These are phyloP conservation scores for Neocrepidodera transversa DNA, from an alignment of 2,888 invertebrate genomes.

Conservation along the genomic window DNA sequence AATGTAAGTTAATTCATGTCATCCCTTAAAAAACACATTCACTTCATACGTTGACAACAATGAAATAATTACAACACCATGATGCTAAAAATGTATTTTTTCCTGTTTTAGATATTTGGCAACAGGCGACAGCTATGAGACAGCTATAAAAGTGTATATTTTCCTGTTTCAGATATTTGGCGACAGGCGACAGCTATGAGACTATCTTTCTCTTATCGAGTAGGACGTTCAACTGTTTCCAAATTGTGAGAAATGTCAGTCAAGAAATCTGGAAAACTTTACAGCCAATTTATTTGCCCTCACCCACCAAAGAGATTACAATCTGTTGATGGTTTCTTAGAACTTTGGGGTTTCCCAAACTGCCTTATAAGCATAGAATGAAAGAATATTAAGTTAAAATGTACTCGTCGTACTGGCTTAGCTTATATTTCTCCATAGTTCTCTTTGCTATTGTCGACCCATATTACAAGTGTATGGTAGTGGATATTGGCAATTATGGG, in stretches of 20 bases:
- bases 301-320: constrained; percentile 7
- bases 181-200: too few species aligned
- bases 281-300: constrained; percentile 13
- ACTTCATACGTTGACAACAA: too few species aligned
- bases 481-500: background rate
- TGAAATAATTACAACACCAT: too few species aligned
- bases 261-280: constrained; percentile 16
- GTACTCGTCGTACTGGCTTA: constrained; percentile 13
- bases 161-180: too few species aligned
- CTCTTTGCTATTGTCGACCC: background rate
- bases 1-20: background rate
- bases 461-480: constrained; percentile 15
- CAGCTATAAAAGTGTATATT: too few species aligned
- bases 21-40: too few species aligned
- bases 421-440: constrained; percentile 13
- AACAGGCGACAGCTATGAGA: too few species aligned
- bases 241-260: constrained; percentile 15
- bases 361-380: constrained; percentile 22
- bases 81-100: too few species aligned
- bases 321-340: constrained; percentile 10
- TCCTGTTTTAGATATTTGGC: too few species aligned
- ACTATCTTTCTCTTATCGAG: too few species aligned
- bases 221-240: constrained; percentile 17
- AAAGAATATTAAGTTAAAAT: constrained; percentile 17
- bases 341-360: constrained; percentile 17